phyloP scores from a whole-genome alignment of 2,113 vertebrate genomes.

The Gallinago jamesoni region DNA sequence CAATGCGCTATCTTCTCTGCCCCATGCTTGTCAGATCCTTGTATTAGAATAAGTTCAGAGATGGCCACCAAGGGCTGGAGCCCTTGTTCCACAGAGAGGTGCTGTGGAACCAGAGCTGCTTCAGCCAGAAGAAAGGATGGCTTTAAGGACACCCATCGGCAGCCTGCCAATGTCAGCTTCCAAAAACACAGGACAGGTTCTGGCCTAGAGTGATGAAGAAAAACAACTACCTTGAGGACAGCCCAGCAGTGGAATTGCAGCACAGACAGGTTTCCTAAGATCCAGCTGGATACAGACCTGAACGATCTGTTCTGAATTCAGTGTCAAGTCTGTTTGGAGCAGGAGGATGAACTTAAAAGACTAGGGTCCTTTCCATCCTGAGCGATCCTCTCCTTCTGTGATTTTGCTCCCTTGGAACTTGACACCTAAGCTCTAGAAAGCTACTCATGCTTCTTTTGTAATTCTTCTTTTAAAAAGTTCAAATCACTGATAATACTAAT shows the following conservation, averaged over 20 bases:
- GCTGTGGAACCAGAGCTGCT: background rate
- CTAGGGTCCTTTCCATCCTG: background rate
- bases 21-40: accelerated
- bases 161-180: background rate
- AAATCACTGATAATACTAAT: background rate
- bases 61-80: background rate
- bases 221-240: background rate
- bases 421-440: background rate
- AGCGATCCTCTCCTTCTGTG: background rate
- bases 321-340: background rate
- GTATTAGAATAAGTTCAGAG: background rate
- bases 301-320: background rate
- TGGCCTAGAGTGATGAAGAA: background rate
- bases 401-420: background rate
- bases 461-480: background rate
- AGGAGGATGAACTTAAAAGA: background rate
- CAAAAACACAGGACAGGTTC: background rate
- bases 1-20: background rate
- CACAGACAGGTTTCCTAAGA: background rate
- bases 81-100: background rate
- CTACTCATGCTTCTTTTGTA: background rate
- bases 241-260: background rate
- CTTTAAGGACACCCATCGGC: background rate
- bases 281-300: background rate
- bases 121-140: background rate